Evolutionary conservation across 2,113 vertebrate genomes (phyloP).

Genomic region (Telmatochromis sp.): DNA sequence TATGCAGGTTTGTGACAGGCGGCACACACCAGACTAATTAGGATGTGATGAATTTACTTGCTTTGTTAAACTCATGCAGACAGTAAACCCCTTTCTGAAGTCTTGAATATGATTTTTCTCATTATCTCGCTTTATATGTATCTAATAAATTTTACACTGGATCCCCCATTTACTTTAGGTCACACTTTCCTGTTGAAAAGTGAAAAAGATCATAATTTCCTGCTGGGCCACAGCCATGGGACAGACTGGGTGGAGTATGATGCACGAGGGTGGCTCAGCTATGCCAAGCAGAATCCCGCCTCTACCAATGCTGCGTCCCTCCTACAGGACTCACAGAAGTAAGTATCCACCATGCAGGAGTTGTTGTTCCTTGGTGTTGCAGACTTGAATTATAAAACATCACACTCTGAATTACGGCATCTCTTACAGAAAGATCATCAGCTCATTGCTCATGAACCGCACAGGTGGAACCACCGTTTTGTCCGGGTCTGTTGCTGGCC

Average conservation of each 20-base stretch:
- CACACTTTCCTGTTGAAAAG: conserved; percentile 83
- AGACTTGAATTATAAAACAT: neutral
- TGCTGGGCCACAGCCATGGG: conserved; percentile 88
- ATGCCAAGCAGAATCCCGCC: conserved; percentile 87
- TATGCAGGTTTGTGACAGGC: neutral
- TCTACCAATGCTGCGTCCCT: conserved; percentile 77
- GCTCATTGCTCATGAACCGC: conserved; percentile 82
- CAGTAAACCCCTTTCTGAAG: neutral
- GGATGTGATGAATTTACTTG: neutral
- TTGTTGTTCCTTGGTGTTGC: neutral
- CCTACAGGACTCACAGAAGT: conserved; percentile 96
- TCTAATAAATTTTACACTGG: neutral
- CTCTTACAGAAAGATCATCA: conserved; percentile 85
- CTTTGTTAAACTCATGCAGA: neutral
- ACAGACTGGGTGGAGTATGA: conserved; percentile 96
- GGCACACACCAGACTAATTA: neutral
- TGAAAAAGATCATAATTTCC: conserved; percentile 82
- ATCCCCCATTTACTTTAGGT: conserved; percentile 62
- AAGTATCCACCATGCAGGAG: conserved; percentile 23
- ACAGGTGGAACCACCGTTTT: conserved; percentile 75
- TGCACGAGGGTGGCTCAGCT: conserved; percentile 80
- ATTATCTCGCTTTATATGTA: neutral
- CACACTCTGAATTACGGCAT: neutral
- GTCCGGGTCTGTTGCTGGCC: conserved; percentile 86
- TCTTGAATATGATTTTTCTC: neutral